These are phyloP conservation scores for Acleris literana DNA, from an alignment of 2,888 invertebrate species.

Conservation along the genomic window DNA sequence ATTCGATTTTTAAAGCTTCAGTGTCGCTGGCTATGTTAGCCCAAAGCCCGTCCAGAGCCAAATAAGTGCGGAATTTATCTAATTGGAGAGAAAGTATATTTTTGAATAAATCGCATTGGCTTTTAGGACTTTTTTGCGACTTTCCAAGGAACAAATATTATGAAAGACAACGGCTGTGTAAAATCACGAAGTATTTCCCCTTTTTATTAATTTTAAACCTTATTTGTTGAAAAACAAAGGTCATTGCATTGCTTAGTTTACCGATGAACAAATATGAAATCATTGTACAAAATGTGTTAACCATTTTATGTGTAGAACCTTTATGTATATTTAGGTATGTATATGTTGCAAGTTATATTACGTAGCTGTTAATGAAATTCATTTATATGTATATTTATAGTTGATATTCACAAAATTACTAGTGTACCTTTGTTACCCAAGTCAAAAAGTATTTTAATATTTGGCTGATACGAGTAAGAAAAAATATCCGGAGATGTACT, in stretches of 20 bases:
- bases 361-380: constrained; percentile 41
- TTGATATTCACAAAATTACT: constrained; percentile 4
- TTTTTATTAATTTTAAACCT: constrained; percentile 10
- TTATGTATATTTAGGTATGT: constrained; percentile 47
- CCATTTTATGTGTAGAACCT: constrained; percentile 55
- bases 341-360: constrained; percentile 41
- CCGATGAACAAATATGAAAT: constrained; percentile 50
- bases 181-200: background rate
- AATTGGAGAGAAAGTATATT: constrained; percentile 15
- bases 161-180: constrained; percentile 30
- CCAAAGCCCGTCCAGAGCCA: constrained; percentile 64
- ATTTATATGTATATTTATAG: constrained; percentile 36
- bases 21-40: constrained; percentile 55
- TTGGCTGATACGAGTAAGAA: background rate
- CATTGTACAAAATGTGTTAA: constrained; percentile 64
- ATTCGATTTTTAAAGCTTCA: constrained; percentile 52
- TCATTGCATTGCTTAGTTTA: constrained; percentile 14
- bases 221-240: constrained; percentile 3
- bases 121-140: constrained; percentile 20
- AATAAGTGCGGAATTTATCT: constrained; percentile 44
- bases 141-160: background rate
- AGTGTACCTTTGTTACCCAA: background rate
- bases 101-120: constrained; percentile 20
- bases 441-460: background rate
- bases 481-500: background rate